Evolutionary conservation across 2,888 invertebrate species (phyloP), one percentile per base, ranked within the genome.

Genomic region (Hydroisotoma schaefferi): DNA sequence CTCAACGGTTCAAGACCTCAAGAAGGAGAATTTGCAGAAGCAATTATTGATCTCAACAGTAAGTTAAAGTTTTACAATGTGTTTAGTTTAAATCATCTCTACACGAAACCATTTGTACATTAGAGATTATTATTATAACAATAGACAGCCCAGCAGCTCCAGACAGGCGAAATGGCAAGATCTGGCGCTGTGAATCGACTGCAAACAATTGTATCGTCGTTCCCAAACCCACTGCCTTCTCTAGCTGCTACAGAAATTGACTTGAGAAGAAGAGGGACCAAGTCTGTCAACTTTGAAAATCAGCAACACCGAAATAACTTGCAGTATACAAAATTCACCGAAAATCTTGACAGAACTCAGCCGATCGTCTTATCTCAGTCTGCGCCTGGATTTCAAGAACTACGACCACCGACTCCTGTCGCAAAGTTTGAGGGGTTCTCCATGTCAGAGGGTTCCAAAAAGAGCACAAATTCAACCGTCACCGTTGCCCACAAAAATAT

Each of bases 41-140:
- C 68, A 70, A 53, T 53, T 59, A 4, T 54, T 70, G 4, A 70
- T 70, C 29, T 59, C 68, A 2, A 61, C 65, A 25, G 70, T 70
- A 66, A 43, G 58, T 51, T 22, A 2, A 10, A 43, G 15, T 43
- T 27, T n/a, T n/a, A n/a, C 25, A 51, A 10, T 33, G 8, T 10
- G 33, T 46, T 6, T 23, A 5, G 25, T 46, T 22, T 46, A 23
- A 18, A 46, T 46, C 6, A 25, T 4, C 6, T 8, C 12, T 15
- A 15, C 20, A 46, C 23, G 4, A 25, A 46, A 12, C 25, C 6
- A 43, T 15, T 43, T 43, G 8, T 43, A 10, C 18, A 20, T 15
- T 43, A 15, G 6, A 15, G 43, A 43, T n/a, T 43, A 10, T 33
- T 8, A 33, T 10, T 10, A 10, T 33, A 10, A 10, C 33, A 15